These are phyloP conservation scores for Limenitis camilla DNA, from an alignment of 2,888 invertebrate genomes.

Conservation along the genomic window DNA sequence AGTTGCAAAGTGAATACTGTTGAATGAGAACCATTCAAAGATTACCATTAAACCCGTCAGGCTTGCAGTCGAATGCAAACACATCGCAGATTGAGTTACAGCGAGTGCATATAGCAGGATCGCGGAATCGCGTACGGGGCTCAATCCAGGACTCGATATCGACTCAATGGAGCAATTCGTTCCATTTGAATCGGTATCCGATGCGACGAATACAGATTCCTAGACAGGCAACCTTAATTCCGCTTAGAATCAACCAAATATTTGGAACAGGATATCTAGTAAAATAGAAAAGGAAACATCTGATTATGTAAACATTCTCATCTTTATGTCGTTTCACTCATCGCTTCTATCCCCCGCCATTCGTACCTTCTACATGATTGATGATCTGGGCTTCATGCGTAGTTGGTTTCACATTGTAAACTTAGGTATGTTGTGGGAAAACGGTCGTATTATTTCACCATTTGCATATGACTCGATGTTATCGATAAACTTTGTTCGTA, in stretches of 20 bases:
- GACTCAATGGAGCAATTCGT: slow-evolving; percentile 47
- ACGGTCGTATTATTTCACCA: slow-evolving; percentile 14
- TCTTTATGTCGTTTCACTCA: slow-evolving; percentile 8
- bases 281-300: slow-evolving; percentile 20
- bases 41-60: slow-evolving; percentile 35
- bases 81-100: slow-evolving; percentile 46
- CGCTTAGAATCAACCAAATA: slow-evolving; percentile 31
- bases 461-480: slow-evolving; percentile 18
- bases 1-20: slow-evolving; percentile 14
- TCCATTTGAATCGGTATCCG: slow-evolving; percentile 31
- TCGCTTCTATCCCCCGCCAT: neutral
- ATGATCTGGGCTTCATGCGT: slow-evolving; percentile 2
- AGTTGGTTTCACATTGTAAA: slow-evolving; percentile 6
- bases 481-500: slow-evolving; percentile 9
- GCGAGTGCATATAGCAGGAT: slow-evolving; percentile 22
- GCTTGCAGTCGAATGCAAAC: slow-evolving; percentile 45
- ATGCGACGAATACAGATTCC: slow-evolving; percentile 26
- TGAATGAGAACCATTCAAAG: slow-evolving; percentile 28
- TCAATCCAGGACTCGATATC: slow-evolving; percentile 37
- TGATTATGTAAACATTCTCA: slow-evolving; percentile 18
- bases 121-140: slow-evolving; percentile 34
- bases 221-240: slow-evolving; percentile 27
- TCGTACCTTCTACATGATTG: slow-evolving; percentile 2
- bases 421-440: slow-evolving; percentile 9
- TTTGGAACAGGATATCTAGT: slow-evolving; percentile 27